Evolutionary conservation across 1,140 invertebrate species (phyloP), one percentile per base, ranked within the genome.

Genomic region (Varroa destructor): DNA sequence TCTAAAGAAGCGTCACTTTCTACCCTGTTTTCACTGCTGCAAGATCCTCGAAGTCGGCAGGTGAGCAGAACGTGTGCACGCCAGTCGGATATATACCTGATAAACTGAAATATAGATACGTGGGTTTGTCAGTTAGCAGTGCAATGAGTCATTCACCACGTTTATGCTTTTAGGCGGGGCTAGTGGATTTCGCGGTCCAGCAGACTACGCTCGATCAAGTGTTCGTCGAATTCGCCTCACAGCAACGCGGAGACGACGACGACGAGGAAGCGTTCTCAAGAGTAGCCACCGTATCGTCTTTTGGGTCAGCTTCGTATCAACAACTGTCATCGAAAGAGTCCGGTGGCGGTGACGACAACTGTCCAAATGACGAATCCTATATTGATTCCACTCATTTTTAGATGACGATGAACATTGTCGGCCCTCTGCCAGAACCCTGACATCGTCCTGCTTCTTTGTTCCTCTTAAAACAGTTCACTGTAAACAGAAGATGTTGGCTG

Each of bases 271-370:
- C 61, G 46, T 67, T 67, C 61, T 67, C 61, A 67, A 12, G 61
- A 40, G 61, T 67, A 37, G 61, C 61, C 46, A 67, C 61, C 12
- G 61, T 67, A 14, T 67, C 61, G 37, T 67, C 61, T n/a, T 67
- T 67, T 67, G 61, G 61, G 40, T 67, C 61, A 14, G 61, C 61
- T 67, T 67, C 61, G 40, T 67, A 67, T 40, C 61, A 67, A 40
- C 61, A 67, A 8, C 61, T 67, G 37, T 67, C 61, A 43, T 67
- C 61, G 46, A 67, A 67, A 46, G 46, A 51, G 46, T 51, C 46
- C 8, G 46, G 46, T 8, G 46, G 46, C 46, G 46, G 4, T 51
- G 46, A 51, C 46, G 61, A 67, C 37, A 46, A 37, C 40, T 12
- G 40, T 2, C 36, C 46, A 37, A 46, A 40, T 12, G 61, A 67